Evolutionary conservation across 2,888 invertebrate species (phyloP), one percentile per base, ranked within the genome.

Genomic region (Drosophila demipolita): DNA sequence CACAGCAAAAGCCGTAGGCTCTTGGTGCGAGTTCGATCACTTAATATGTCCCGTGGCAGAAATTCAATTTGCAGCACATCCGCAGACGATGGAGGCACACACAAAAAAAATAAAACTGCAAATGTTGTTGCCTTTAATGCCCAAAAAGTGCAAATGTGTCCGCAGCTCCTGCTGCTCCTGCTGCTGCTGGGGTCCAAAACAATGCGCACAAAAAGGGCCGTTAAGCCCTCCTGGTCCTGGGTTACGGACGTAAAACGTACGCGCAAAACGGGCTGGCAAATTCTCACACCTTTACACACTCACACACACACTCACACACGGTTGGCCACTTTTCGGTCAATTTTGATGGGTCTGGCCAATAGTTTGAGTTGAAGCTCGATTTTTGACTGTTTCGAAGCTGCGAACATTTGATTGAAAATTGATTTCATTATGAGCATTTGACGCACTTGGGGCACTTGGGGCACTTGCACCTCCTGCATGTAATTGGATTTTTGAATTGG

Each of bases 11-110:
- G 75, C 84, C 78, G 58, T 87, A 87, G 90, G 84, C 89, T 61
- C 65, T 66, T 32, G 57, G 58, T 42, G 49, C 40, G 67, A 71
- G 72, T 75, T 78, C 89, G 83, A 89, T 80, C 90, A 78, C 82
- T 90, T 83, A 86, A 90, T 91, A 78, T 88, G 91, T 79, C 91
- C 91, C 91, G 85, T 80, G 91, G 90, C 89, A 77, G 79, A 90
- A 91, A 90, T 90, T 90, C 90, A 90, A 90, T 91, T 90, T 90
- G 90, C 89, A 84, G 87, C 90, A 83, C 78, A 88, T 89, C 90
- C 90, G 90, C 63, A 72, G 15, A 45, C 45, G 45, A 45, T 15
- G 45, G 20, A 45, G 73, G 63, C 71, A 40, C 69, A 40, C 48
- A n/a, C n/a, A 33, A 55, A 32, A 48, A 38, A 40, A 49, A 36